Percentiles rank a stretch among this genome's conserved stretches.
These are phyloP conservation scores for Erebia aethiops DNA, from an alignment of 2,888 invertebrate species.

Conservation along the genomic window DNA sequence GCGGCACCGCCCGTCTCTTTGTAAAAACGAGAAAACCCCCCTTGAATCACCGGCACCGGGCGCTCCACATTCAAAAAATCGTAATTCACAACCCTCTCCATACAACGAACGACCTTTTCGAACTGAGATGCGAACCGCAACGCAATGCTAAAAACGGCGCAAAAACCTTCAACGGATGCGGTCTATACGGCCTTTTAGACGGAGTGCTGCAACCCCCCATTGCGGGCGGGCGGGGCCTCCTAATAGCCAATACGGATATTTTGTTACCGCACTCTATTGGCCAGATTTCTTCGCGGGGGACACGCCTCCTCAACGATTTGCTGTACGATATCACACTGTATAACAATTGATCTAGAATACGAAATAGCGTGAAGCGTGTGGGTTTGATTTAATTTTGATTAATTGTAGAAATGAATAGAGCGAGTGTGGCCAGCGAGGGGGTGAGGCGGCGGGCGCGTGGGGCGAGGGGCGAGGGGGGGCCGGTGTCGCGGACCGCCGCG, in stretches of 20 bases:
- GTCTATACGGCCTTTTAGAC: conserved; percentile 49
- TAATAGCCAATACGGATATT: conserved; percentile 84
- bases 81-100: conserved; percentile 56
- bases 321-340: conserved; percentile 56
- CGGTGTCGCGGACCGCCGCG: conserved; percentile 28
- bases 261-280: conserved; percentile 85
- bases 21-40: conserved; percentile 60
- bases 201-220: conserved; percentile 46
- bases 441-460: conserved; percentile 14
- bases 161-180: conserved; percentile 40
- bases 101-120: conserved; percentile 52
- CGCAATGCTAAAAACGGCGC: conserved; percentile 45
- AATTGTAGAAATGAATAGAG: conserved; percentile 80
- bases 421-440: conserved; percentile 48
- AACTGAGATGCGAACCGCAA: conserved; percentile 39
- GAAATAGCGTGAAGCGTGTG: conserved; percentile 49
- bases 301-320: conserved; percentile 65
- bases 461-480: conserved; percentile 30
- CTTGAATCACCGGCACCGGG: conserved; percentile 45
- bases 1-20: conserved; percentile 62
- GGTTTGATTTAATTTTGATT: conserved; percentile 81
- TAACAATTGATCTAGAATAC: conserved; percentile 47
- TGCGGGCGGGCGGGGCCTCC: conserved; percentile 73
- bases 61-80: conserved; percentile 54
- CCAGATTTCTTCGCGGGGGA: conserved; percentile 80